Percentiles rank a stretch among this genome's conserved stretches.
Conservation (phyloP, 2,113 vertebrate genomes). For the Mola mola region DNA sequence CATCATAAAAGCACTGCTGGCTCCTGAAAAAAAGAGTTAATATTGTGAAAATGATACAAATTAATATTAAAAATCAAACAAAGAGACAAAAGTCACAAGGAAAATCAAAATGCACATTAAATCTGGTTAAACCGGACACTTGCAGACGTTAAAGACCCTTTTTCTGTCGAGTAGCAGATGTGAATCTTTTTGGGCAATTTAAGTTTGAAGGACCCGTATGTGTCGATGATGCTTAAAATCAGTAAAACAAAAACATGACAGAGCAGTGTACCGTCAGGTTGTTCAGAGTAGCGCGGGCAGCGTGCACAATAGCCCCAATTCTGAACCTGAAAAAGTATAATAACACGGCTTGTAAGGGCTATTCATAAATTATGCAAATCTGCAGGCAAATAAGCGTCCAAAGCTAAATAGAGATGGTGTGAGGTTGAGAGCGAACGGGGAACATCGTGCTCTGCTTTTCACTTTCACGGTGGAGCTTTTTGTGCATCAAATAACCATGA, state of each 20-base stretch:
- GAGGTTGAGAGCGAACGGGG: slow-evolving; percentile 37
- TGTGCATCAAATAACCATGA: too few species aligned
- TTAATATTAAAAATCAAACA: neutral
- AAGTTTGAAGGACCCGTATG: too few species aligned
- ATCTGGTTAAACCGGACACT: too few species aligned
- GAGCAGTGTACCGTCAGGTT: too few species aligned
- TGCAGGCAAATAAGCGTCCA: slow-evolving; percentile 28
- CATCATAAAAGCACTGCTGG: slow-evolving; percentile 5
- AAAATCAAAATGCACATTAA: too few species aligned
- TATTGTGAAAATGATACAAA: neutral
- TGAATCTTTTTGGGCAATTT: too few species aligned
- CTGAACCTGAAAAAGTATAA: slow-evolving; percentile 51
- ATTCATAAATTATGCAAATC: slow-evolving; percentile 70
- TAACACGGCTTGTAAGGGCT: slow-evolving; percentile 48
- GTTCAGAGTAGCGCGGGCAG: too few species aligned
- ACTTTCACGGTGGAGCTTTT: slow-evolving; percentile 17
- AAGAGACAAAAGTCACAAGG: too few species aligned
- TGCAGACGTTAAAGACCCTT: too few species aligned
- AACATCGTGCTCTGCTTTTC: slow-evolving; percentile 15
- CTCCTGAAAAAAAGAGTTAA: neutral
- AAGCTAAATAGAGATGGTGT: slow-evolving; percentile 46
- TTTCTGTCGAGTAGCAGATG: too few species aligned
- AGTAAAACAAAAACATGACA: too few species aligned
- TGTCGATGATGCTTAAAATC: too few species aligned
- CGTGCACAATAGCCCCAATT: slow-evolving; percentile 66